Base-by-base conservation (phyloP, 2,797 vertebrate species). In the Prunella strophiata region DNA sequence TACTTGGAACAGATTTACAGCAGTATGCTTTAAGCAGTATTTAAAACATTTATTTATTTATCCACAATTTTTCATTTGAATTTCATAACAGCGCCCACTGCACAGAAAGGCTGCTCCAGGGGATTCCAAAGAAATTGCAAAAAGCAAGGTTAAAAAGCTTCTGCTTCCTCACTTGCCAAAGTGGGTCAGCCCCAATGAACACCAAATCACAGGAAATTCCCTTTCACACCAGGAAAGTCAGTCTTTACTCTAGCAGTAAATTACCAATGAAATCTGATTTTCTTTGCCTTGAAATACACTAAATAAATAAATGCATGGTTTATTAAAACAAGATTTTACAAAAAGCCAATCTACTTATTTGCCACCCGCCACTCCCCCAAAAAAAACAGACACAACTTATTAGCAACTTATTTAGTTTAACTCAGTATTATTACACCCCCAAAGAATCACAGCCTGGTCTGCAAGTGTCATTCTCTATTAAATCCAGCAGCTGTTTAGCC, bases 321-420 rank as follows among this genome's bases (percentile, higher is more conserved):
- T 21, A 30, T 20, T 57, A 16, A 50, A 58, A 38, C 23, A 42
- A 19, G 6, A 11, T 15, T 51, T 59, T 27, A 27, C 19, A 7
- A 32, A 72, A 79, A 73, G 30, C 5, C 48, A 23, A 40, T 51
- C 9, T 70, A 68, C 21, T 54, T 61, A 45, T n/a, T 61, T 66
- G 21, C 34, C 38, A 2, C 2, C 17, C 4, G 5, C 5, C 1
- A 8, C 1, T 4, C 16, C 16, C 14, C 19, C 5, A n/a, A 21
- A 42, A 74, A 20, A 52, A 12, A 4, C 6, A 61, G 29, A 61
- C 26, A 61, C 9, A 22, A 78, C 42, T 82, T 54, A 50, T 8
- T 40, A 92, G 40, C 23, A 57, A 51, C 21, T 36, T 9, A 16
- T 47, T 70, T 32, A 22, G 17, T 36, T 83, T 51, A 67, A 57